Evolutionary conservation across 2,113 vertebrate species (phyloP).

Genomic region (Gorilla gorilla): DNA sequence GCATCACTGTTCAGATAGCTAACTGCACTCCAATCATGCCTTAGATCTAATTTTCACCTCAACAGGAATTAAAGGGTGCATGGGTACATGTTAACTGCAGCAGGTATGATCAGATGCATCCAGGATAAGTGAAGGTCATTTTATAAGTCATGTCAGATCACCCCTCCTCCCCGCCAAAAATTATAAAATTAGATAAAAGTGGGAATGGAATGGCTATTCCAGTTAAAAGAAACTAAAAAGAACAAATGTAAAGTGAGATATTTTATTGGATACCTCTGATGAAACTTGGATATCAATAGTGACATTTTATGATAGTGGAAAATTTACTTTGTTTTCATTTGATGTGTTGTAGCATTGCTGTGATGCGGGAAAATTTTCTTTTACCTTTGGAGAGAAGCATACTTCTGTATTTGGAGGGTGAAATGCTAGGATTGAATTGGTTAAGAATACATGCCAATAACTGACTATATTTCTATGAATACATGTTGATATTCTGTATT

Average conservation of each 20-base stretch:
- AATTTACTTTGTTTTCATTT: neutral
- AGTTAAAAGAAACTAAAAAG: neutral
- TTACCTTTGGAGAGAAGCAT: neutral
- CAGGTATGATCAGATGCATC: too few species aligned
- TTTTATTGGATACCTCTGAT: fast-evolving
- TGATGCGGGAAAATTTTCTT: neutral
- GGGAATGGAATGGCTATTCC: neutral
- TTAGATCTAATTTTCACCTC: too few species aligned
- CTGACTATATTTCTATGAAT: fast-evolving
- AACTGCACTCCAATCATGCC: neutral
- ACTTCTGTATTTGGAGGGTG: too few species aligned
- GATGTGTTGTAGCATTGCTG: neutral
- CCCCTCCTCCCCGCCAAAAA: too few species aligned
- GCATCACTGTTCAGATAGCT: neutral
- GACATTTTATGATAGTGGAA: neutral
- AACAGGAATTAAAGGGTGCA: neutral
- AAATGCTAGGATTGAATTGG: too few species aligned
- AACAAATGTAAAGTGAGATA: neutral
- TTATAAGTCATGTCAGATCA: neutral
- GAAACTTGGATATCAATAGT: neutral
- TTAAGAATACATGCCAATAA: neutral
- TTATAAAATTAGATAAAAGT: neutral
- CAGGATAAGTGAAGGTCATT: too few species aligned
- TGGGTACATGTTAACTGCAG: too few species aligned
- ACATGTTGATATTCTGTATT: neutral